phyloP scores from a whole-genome alignment of 2,113 vertebrate species.

The Labeo rohita region DNA sequence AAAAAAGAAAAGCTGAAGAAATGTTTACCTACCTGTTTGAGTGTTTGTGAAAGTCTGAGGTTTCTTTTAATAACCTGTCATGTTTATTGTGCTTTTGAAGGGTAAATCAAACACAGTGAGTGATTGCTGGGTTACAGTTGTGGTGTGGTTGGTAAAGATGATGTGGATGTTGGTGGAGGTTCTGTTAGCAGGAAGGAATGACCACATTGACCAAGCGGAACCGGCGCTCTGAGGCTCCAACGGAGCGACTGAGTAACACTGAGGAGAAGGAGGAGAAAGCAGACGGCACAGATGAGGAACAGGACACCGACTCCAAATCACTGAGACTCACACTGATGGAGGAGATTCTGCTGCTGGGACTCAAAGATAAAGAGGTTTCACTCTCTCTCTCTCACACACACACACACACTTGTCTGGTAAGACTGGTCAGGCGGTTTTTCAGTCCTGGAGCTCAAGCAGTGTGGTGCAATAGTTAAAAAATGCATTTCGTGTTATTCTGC shows the following conservation, averaged over 20 bases:
- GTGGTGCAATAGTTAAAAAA: not conserved
- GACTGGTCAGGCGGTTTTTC: not conserved
- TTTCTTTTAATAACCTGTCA: no score
- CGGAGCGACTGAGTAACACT: constrained; percentile 58
- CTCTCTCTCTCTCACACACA: not conserved
- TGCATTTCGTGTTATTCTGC: not conserved
- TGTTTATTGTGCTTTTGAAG: not conserved
- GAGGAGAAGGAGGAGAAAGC: constrained; percentile 61
- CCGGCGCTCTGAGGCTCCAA: constrained; percentile 63
- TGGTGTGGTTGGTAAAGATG: not conserved
- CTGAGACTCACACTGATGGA: constrained; percentile 87
- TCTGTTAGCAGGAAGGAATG: constrained; percentile 66
- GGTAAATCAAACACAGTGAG: not conserved
- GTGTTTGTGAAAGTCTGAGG: not conserved
- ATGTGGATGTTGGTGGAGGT: not conserved
- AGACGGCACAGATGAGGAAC: constrained; percentile 57
- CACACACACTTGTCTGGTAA: not conserved
- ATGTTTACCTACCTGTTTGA: not conserved
- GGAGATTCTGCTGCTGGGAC: constrained; percentile 83
- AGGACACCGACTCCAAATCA: constrained; percentile 74
- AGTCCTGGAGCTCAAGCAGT: not conserved
- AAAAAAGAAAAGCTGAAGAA: not conserved
- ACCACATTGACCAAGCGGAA: constrained; percentile 78
- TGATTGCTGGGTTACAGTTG: not conserved
- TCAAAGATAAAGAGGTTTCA: constrained; percentile 86